Evolutionary conservation across 2,888 invertebrate genomes (phyloP).

Genomic region (Drosophila bunnanda): DNA sequence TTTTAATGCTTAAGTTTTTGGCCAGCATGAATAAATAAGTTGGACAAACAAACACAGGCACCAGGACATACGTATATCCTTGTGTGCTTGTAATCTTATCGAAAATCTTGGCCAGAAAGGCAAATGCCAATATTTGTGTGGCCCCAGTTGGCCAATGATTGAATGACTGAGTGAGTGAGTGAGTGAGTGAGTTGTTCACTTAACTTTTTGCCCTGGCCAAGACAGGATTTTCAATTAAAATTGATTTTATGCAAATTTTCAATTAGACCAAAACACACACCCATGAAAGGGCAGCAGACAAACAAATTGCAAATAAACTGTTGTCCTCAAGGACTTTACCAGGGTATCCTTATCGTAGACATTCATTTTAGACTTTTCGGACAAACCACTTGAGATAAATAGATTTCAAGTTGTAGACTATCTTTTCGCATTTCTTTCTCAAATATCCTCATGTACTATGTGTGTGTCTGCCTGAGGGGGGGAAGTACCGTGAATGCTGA

Average conservation of each 20-base stretch:
- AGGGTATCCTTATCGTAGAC: constrained; percentile 26
- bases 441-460: neutral
- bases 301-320: constrained; percentile 52
- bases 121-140: constrained; percentile 71
- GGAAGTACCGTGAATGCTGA: constrained; percentile 62
- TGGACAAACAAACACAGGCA: constrained; percentile 11
- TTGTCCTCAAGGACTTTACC: constrained; percentile 16
- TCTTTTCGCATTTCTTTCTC: constrained; percentile 20
- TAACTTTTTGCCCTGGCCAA: constrained; percentile 65
- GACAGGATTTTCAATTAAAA: constrained; percentile 79
- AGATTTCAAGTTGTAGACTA: constrained; percentile 60
- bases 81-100: constrained; percentile 40
- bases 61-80: neutral
- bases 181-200: constrained; percentile 68
- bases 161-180: constrained; percentile 40
- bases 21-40: constrained; percentile 60
- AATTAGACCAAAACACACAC: constrained; percentile 73
- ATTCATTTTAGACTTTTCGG: constrained; percentile 45
- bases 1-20: constrained; percentile 70
- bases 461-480: constrained; percentile 3
- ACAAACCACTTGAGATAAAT: constrained; percentile 73
- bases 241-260: constrained; percentile 81
- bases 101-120: constrained; percentile 54
- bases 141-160: constrained; percentile 39
- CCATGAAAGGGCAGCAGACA: constrained; percentile 27